Evolutionary conservation across 1,140 invertebrate species (phyloP), one percentile per base, ranked within the genome.

Genomic region (Calliphora vicina): DNA sequence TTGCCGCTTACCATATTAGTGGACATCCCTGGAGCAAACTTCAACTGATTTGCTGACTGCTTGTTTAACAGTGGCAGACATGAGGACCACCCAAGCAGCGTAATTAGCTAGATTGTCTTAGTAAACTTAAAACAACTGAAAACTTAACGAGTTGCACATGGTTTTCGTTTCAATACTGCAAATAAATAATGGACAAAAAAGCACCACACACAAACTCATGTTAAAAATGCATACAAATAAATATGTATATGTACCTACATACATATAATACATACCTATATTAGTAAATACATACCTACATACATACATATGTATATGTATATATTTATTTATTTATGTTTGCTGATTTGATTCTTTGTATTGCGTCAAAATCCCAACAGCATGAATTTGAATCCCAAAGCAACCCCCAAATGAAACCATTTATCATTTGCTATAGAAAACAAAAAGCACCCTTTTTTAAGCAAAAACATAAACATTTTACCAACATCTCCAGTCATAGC

Each of bases 361-460:
- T 35, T 35, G 35, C 4, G 17, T 87, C 88, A 87, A 85, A 87
- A 88, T 90, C 89, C 89, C 89, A 90, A 81, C 88, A 88, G 89
- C 89, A 88, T 90, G 89, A 87, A 86, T 88, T 88, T 84, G 86
- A 89, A 86, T 90, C 89, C 89, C 89, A 89, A 85, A 90, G 89
- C 89, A 89, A 90, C 89, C 89, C 86, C 87, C 83, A 87, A 84
- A 86, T 45, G 83, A 29, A 73, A 27, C 12, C 72, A 73, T 27
- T 26, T 27, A 73, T 73, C 25, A 17, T 29, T 26, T 27, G 25
- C 25, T 26, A 15, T 27, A 76, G 12, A 74, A 29, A 73, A 29
- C 4, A 76, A 35, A 76, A 73, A 73, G 71, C 71, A 73, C 71
- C 71, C 71, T 73, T 73, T 72, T 35, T 35, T 15, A 5, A 43